Conservation (phyloP, 2,888 invertebrate genomes). For the Acleris holmiana region DNA sequence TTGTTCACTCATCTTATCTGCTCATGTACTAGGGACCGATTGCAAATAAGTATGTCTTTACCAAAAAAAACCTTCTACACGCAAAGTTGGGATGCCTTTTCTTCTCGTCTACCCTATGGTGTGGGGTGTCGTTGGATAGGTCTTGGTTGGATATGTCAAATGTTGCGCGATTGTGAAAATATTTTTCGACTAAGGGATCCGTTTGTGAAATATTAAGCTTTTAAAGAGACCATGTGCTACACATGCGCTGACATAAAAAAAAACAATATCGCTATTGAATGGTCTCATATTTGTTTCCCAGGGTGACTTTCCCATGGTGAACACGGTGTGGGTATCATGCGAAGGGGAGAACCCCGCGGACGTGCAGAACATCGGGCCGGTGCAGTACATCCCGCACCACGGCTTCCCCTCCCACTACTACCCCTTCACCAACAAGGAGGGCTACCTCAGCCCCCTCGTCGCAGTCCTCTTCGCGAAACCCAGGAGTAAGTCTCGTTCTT, state of each 20-base stretch:
- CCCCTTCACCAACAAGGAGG: slow-evolving; percentile 93
- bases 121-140: too few relatives aligned
- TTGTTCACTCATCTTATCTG: too few relatives aligned
- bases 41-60: too few relatives aligned
- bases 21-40: too few relatives aligned
- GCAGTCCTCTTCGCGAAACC: slow-evolving; percentile 94
- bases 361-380: slow-evolving; percentile 96
- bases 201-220: too few relatives aligned
- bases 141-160: too few relatives aligned
- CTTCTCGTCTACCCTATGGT: too few relatives aligned
- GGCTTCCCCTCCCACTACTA: slow-evolving; percentile 94
- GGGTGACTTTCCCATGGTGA: slow-evolving; percentile 77
- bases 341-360: slow-evolving; percentile 97
- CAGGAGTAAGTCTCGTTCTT: slow-evolving; percentile 85
- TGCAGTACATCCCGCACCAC: slow-evolving; percentile 92
- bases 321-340: slow-evolving; percentile 95
- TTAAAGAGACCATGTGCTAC: too few relatives aligned
- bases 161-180: too few relatives aligned
- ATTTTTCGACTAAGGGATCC: too few relatives aligned
- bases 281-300: slow-evolving; percentile 39
- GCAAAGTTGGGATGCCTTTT: too few relatives aligned
- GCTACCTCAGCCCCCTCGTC: slow-evolving; percentile 95
- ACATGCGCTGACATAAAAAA: not conserved
- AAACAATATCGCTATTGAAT: not conserved
- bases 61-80: too few relatives aligned